A percentile compares a stretch with the other conserved stretches of the same genome.
Conservation (phyloP, 2,888 invertebrate genomes). For the Zeuzera pyrina region DNA sequence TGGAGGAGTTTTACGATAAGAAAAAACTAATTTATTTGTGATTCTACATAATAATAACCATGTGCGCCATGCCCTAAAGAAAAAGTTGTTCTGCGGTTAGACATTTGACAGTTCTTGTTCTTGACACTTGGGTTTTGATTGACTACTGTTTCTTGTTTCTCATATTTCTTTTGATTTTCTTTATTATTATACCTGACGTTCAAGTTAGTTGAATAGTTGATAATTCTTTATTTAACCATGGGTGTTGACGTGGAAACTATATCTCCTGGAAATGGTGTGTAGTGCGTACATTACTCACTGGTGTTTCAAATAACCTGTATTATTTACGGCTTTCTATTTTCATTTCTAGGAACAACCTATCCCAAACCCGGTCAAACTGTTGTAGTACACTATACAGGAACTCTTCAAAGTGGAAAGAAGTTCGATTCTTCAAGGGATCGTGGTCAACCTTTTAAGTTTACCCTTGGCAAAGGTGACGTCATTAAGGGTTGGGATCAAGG, state of each 20-base stretch:
- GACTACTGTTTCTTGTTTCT: too few relatives aligned
- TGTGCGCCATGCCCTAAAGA: too few relatives aligned
- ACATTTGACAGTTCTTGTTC: too few relatives aligned
- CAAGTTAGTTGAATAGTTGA: too few relatives aligned
- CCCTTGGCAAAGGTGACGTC: constrained; percentile 95
- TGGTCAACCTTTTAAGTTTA: constrained; percentile 94
- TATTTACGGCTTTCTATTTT: too few relatives aligned
- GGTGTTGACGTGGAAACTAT: constrained; percentile 59
- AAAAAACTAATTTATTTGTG: too few relatives aligned
- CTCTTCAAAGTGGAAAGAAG: constrained; percentile 88
- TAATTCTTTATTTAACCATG: constrained; percentile 24
- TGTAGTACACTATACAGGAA: constrained; percentile 97
- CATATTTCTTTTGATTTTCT: too few relatives aligned
- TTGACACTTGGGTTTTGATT: too few relatives aligned
- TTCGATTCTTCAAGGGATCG: constrained; percentile 98
- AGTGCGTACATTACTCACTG: constrained; percentile 7
- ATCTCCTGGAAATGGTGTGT: constrained; percentile 52
- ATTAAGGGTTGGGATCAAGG: constrained; percentile 99
- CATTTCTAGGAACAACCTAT: constrained; percentile 83
- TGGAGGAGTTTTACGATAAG: too few relatives aligned
- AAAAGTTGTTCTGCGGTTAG: too few relatives aligned
- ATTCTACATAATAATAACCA: too few relatives aligned
- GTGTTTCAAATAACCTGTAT: constrained; percentile 2
- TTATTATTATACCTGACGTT: too few relatives aligned
- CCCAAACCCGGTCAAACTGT: constrained; percentile 97